Evolutionary conservation across 2,113 vertebrate species (phyloP).

Genomic region (Leiothrix lutea): DNA sequence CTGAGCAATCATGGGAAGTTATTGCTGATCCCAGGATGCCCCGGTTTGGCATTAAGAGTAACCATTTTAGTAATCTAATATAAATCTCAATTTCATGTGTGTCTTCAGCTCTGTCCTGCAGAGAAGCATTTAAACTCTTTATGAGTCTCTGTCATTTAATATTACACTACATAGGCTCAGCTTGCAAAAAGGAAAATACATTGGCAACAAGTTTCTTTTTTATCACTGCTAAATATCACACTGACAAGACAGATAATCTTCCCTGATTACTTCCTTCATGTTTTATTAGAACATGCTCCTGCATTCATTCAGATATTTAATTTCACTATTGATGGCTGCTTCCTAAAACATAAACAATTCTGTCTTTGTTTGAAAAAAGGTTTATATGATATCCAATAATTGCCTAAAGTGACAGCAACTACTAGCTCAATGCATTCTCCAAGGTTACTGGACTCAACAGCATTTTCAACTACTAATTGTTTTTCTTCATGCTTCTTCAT

Average conservation of each 20-base stretch:
- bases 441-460: background rate
- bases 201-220: background rate
- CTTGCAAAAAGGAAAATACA: background rate
- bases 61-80: background rate
- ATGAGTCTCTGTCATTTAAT: slow-evolving; percentile 20
- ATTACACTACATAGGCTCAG: background rate
- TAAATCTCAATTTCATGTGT: background rate
- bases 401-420: slow-evolving; percentile 4
- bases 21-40: background rate
- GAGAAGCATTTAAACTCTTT: slow-evolving; percentile 28
- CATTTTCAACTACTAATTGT: slow-evolving; percentile 30
- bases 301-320: slow-evolving; percentile 56
- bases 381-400: slow-evolving; percentile 6
- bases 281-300: slow-evolving; percentile 39
- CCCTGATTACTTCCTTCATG: slow-evolving; percentile 14
- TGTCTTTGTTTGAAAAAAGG: background rate
- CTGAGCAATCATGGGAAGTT: background rate
- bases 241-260: background rate
- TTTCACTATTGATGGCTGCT: slow-evolving; percentile 34
- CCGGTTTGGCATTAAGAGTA: background rate
- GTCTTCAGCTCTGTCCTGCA: background rate
- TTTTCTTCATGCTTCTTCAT: slow-evolving; percentile 34
- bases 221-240: slow-evolving; percentile 1
- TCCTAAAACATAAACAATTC: slow-evolving; percentile 32
- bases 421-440: background rate